Evolutionary conservation across 2,113 vertebrate genomes (phyloP).

Genomic region (Laticauda colubrina): DNA sequence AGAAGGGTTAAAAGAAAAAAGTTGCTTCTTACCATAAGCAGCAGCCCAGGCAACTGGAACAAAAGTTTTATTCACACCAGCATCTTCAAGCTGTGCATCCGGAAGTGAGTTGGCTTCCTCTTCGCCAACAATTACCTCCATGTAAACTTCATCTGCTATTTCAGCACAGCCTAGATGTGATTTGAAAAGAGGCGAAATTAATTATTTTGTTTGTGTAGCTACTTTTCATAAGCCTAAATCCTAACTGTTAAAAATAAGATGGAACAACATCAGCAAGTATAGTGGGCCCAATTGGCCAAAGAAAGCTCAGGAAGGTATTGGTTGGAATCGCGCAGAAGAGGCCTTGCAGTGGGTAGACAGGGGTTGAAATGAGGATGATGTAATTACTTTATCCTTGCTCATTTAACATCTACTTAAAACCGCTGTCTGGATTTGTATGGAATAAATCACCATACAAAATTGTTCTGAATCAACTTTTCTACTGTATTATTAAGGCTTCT

Average conservation of each 20-base stretch:
- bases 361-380: background rate
- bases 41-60: conserved; percentile 85
- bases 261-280: too few relatives aligned
- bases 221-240: background rate
- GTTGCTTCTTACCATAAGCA: conserved; percentile 78
- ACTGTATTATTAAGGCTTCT: background rate
- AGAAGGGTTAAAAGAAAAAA: conserved; percentile 5
- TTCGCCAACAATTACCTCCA: conserved; percentile 86
- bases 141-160: conserved; percentile 88
- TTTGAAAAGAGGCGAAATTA: conserved; percentile 36
- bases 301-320: too few relatives aligned
- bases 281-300: too few relatives aligned
- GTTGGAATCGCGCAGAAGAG: too few relatives aligned
- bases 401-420: background rate
- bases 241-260: too few relatives aligned
- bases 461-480: background rate
- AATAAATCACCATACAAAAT: background rate
- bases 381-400: background rate
- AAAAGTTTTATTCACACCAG: conserved; percentile 80
- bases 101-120: conserved; percentile 76
- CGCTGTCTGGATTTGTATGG: background rate
- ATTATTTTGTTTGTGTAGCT: background rate
- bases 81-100: conserved; percentile 77
- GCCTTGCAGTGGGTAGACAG: too few relatives aligned
- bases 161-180: conserved; percentile 78